Percentiles rank a stretch among this genome's conserved stretches.
Evolutionary conservation across 92 coral and sea anemone species (phyloP).

Genomic region (Palythoa grandiflora): DNA sequence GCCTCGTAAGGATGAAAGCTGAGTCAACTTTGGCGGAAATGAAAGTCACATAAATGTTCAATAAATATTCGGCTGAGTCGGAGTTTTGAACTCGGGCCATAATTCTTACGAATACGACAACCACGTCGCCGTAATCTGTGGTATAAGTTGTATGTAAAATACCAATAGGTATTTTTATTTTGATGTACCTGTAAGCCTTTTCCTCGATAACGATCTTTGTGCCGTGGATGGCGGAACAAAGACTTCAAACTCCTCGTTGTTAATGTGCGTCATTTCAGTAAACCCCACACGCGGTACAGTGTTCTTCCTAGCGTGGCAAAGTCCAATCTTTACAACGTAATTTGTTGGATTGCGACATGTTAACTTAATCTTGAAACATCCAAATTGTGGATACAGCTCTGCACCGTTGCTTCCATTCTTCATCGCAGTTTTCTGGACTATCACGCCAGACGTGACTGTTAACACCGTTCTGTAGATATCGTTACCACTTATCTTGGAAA

Average conservation of each 20-base stretch:
- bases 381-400: not conserved
- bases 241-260: not conserved
- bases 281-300: not conserved
- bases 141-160: not conserved
- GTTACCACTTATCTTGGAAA: not conserved
- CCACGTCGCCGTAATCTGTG: too few species aligned
- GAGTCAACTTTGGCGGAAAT: too few species aligned
- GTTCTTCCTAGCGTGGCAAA: not conserved
- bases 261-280: not conserved
- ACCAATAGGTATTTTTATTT: not conserved
- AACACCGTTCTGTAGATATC: not conserved
- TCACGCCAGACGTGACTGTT: not conserved
- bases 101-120: not conserved
- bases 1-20: too few species aligned
- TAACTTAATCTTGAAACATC: not conserved
- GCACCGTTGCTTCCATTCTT: not conserved
- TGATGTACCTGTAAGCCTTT: not conserved
- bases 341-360: not conserved
- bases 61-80: too few species aligned
- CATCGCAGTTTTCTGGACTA: not conserved
- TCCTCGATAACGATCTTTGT: not conserved
- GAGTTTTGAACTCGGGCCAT: too few species aligned
- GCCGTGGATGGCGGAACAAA: not conserved
- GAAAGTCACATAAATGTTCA: too few species aligned
- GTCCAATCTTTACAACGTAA: not conserved